Evolutionary conservation across 2,797 vertebrate species (phyloP), one percentile per base, ranked within the genome.

Genomic region (Labroides dimidiatus): DNA sequence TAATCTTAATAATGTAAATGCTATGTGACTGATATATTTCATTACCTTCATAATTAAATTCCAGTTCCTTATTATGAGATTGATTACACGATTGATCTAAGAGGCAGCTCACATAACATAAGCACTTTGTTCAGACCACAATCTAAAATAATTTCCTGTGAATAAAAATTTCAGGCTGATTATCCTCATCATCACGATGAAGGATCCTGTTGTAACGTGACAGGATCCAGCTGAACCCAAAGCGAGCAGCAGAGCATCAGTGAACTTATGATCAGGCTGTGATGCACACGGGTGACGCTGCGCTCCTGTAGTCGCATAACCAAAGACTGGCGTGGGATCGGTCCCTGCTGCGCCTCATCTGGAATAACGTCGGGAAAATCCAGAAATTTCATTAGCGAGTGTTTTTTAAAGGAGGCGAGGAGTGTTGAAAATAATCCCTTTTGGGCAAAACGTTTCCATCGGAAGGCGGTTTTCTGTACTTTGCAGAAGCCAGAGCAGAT

Each of bases 261-360:
- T 77, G 81, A 89, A 83, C 82, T 87, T 82, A 45, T 69, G 84
- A 80, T 84, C 86, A 81, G 89, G 85, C 84, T 85, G 87, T 93
- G 93, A 93, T 93, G 92, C 93, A 63, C 89, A 85, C 82, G 85
- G 86, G 83, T 93, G 92, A 92, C 89, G 90, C 89, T 85, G 88
- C 84, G 90, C 90, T 91, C 84, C 77, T 84, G 70, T 68, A 92
- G 90, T 87, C 92, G 91, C 89, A 86, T 72, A 79, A 82, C 56
- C 79, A 68, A 64, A 91, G 79, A 83, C 91, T 80, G 83, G 89
- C 89, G 90, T 86, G 87, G 91, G 90, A 89, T 93, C 93, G 83
- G 77, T 89, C 81, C 85, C 89, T 89, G 87, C 91, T 89, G 90
- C 90, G 85, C 84, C 89, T 90, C 91, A 84, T 84, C 90, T 88